Evolutionary conservation across 23 tunicate species (phyloP).

Genomic region (Oikopleura dioica): DNA sequence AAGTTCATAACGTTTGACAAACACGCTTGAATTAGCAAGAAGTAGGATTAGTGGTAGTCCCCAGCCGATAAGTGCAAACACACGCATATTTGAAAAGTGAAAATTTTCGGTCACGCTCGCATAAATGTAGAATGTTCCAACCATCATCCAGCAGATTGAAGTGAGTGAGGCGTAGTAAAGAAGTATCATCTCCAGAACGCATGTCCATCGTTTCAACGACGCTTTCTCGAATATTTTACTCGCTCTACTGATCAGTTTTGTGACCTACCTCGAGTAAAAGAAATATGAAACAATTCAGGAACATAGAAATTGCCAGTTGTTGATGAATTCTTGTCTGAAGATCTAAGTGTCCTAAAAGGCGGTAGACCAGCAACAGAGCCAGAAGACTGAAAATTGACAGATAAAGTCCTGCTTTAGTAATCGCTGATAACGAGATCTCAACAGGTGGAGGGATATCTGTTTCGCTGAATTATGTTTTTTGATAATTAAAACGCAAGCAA

Average conservation of each 20-base stretch:
- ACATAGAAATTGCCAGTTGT: background rate
- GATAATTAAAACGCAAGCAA: background rate
- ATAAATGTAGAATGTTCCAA: background rate
- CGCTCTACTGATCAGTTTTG: background rate
- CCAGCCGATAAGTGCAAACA: no score
- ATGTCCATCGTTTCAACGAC: background rate
- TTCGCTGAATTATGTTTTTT: background rate
- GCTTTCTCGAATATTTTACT: background rate
- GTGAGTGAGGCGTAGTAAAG: background rate
- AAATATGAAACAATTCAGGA: background rate
- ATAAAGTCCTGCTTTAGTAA: no score
- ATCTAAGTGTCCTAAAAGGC: no score
- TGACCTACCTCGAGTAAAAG: background rate
- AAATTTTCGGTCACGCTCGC: no score
- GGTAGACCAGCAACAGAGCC: no score
- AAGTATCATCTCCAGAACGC: background rate
- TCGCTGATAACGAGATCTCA: no score
- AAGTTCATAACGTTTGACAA: background rate
- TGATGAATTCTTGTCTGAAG: no score
- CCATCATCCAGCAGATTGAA: background rate
- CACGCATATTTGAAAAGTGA: background rate
- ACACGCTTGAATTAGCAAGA: background rate
- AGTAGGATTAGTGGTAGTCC: background rate
- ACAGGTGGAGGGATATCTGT: background rate
- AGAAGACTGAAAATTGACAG: no score